Conservation (phyloP, 2,888 invertebrate genomes). For the Acanthosepion esculentum region DNA sequence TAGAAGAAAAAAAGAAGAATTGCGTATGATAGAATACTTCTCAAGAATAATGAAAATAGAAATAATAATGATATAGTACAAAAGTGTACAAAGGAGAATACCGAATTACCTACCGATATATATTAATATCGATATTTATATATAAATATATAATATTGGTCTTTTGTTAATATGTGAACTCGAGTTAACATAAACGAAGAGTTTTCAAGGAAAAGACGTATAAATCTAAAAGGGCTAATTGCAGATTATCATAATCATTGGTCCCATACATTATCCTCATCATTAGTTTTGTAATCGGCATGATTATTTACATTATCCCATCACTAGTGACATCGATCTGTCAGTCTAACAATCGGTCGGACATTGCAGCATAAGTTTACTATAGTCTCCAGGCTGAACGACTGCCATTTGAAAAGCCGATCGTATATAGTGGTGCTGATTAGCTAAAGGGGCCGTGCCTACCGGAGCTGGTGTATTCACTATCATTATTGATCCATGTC, state of each 20-base stretch:
- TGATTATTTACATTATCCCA: background rate
- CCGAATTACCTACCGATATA: background rate
- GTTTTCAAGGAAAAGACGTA: background rate
- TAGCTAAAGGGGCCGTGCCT: background rate
- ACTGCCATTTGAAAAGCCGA: no score
- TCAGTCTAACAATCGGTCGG: background rate
- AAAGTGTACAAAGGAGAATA: background rate
- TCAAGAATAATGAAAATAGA: background rate
- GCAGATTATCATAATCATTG: background rate
- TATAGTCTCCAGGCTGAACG: background rate
- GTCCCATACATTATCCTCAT: background rate
- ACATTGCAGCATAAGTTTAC: background rate
- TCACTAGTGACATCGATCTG: background rate
- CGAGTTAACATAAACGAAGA: background rate
- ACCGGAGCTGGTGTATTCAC: background rate
- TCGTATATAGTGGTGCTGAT: background rate
- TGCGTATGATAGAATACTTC: background rate
- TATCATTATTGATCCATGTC: background rate
- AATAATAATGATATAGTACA: background rate
- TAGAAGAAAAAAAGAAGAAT: background rate
- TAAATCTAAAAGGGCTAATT: background rate
- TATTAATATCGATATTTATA: no score
- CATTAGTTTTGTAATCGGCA: background rate
- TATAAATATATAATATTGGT: background rate
- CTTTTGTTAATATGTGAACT: background rate